Evolutionary conservation across 1,140 invertebrate genomes (phyloP), one percentile per base, ranked within the genome.

Genomic region (Conopomorpha cramerella): DNA sequence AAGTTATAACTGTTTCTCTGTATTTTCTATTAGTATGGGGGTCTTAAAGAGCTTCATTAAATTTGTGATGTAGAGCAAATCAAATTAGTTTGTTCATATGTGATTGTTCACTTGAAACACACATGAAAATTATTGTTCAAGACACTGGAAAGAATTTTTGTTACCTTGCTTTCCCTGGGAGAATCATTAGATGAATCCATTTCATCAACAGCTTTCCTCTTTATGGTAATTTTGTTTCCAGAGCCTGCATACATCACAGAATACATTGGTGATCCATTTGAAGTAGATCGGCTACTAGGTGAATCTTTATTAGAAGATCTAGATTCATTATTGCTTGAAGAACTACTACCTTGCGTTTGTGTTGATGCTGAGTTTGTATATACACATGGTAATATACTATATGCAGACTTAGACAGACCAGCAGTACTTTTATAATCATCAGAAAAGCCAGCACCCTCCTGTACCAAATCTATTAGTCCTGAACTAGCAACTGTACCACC

Each of bases 201-300:
- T 32, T 79, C 77, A 43, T 83, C 83, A 34, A 85, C 79, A 30
- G 84, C 82, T 79, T 89, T 90, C 45, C 88, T 79, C 70, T 90
- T 91, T 45, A 91, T 89, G 17, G 88, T 90, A 53, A 90, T 89
- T 81, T 90, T 90, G 59, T 89, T 90, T 40, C 87, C 88, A 44
- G 84, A 84, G 12, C 86, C 87, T 41, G 87, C 84, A 70, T 88
- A 89, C 79, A 89, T 84, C 28, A 90, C 87, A 46, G 88, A 90
- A 67, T 90, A 90, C 50, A 89, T 79, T 25, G 86, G 84, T 27
- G 84, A 82, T 38, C 86, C 86, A 72, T 87, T 87, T 29, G 83
- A 82, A 14, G 85, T 79, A 33, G 79, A 78, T 64, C 78, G 79
- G 43, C 81, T 82, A 44, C 78, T 73, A 37, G 81, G 73, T 2